Evolutionary conservation across 2,113 vertebrate species (phyloP).

Genomic region (Alectura lathami): DNA sequence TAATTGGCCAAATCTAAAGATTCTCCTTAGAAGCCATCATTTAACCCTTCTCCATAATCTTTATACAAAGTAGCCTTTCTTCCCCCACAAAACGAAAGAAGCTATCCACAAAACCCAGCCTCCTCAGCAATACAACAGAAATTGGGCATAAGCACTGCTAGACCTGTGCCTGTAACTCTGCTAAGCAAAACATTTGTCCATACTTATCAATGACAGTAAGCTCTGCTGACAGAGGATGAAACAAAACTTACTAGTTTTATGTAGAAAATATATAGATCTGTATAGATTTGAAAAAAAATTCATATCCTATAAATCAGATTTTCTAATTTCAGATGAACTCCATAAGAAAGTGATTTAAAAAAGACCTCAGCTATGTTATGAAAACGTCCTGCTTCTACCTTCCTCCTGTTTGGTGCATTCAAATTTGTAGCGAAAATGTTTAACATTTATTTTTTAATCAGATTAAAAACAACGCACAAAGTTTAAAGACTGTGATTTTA

Average conservation of each 20-base stretch:
- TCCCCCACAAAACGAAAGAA: background rate
- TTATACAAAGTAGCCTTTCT: background rate
- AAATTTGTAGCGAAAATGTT: background rate
- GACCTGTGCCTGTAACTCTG: background rate
- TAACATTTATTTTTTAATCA: background rate
- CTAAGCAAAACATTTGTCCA: background rate
- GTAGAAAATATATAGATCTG: background rate
- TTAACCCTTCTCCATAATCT: background rate
- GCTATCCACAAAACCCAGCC: background rate
- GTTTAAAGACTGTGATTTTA: background rate
- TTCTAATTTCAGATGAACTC: background rate
- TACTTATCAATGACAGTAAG: background rate
- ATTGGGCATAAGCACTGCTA: background rate
- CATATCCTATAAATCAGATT: background rate
- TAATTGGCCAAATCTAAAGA: background rate
- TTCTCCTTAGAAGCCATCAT: background rate
- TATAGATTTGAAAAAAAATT: background rate
- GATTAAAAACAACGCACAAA: background rate
- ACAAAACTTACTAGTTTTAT: background rate
- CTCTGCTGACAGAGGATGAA: background rate
- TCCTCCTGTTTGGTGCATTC: background rate
- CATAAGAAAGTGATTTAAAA: background rate
- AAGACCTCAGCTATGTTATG: background rate
- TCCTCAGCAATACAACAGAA: background rate
- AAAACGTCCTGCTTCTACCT: background rate